phyloP scores from a whole-genome alignment of 2,888 invertebrate genomes.

The Omphaloscelis lunosa region DNA sequence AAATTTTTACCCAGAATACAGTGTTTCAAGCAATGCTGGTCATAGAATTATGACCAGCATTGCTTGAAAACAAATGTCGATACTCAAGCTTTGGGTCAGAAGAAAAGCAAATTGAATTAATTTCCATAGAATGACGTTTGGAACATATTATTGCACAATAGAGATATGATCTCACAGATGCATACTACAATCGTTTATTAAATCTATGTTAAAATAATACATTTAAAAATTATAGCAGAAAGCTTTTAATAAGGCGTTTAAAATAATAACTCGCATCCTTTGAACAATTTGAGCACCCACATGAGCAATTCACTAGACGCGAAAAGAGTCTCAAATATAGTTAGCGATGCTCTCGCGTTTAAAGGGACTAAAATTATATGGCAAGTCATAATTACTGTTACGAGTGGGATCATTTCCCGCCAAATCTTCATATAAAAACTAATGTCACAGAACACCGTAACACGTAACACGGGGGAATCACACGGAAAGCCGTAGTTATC shows the following conservation, averaged over 20 bases:
- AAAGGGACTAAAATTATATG: conserved; percentile 67
- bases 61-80: not conserved
- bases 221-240: not conserved
- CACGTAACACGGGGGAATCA: conserved; percentile 1
- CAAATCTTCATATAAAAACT: conserved; percentile 44
- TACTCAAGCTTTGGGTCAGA: not conserved
- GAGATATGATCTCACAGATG: too few species aligned
- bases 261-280: conserved; percentile 1
- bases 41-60: too few species aligned
- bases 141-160: not conserved
- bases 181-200: not conserved
- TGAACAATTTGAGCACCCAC: conserved; percentile 3
- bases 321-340: conserved; percentile 59
- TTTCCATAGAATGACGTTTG: not conserved
- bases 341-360: conserved; percentile 60
- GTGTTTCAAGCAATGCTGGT: too few species aligned
- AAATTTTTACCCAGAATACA: not conserved
- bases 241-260: not conserved
- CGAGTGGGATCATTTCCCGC: conserved; percentile 27
- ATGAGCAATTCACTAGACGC: conserved; percentile 22
- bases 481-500: conserved; percentile 2
- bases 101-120: not conserved
- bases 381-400: conserved; percentile 44
- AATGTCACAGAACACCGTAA: conserved; percentile 31
- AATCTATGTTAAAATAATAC: not conserved